These are phyloP conservation scores for Callorhinus ursinus DNA, from an alignment of 2,113 vertebrate genomes.

Conservation along the genomic window DNA sequence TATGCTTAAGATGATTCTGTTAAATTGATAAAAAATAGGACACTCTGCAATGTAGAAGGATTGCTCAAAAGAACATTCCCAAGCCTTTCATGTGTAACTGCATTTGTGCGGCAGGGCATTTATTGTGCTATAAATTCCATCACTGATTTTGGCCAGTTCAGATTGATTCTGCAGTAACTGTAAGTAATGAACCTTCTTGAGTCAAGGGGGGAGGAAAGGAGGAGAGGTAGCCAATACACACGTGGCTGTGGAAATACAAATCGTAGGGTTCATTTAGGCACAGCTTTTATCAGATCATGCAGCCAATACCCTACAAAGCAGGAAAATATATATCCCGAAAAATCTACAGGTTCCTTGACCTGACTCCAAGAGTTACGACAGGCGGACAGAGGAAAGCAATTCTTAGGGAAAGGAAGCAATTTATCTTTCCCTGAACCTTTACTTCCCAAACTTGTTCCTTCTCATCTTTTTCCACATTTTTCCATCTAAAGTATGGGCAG, in stretches of 20 bases:
- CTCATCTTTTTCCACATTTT: neutral
- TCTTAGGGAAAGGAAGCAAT: neutral
- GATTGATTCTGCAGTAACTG: constrained; percentile 89
- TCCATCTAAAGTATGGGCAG: neutral
- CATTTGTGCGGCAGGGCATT: constrained; percentile 80
- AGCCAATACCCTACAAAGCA: constrained; percentile 77
- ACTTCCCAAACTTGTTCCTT: neutral
- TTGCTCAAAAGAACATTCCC: constrained; percentile 81
- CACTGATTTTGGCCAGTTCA: constrained; percentile 87
- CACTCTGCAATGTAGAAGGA: constrained; percentile 75
- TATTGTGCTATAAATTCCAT: constrained; percentile 88
- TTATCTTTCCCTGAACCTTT: neutral
- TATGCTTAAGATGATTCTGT: constrained; percentile 83
- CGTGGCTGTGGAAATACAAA: constrained; percentile 83
- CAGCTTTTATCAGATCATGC: constrained; percentile 83
- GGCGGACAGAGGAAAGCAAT: neutral
- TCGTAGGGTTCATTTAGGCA: constrained; percentile 82
- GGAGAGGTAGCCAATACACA: constrained; percentile 76
- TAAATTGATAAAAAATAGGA: constrained; percentile 84
- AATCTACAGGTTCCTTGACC: constrained; percentile 51
- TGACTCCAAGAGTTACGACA: constrained; percentile 65
- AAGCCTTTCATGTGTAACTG: constrained; percentile 84
- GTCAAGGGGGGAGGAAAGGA: constrained; percentile 5
- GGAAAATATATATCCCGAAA: constrained; percentile 70
- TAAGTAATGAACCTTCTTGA: constrained; percentile 88